A percentile compares a stretch with the other conserved stretches of the same genome.
Conservation (phyloP, 2,113 vertebrate species). For the Ailuropoda melanoleuca region DNA sequence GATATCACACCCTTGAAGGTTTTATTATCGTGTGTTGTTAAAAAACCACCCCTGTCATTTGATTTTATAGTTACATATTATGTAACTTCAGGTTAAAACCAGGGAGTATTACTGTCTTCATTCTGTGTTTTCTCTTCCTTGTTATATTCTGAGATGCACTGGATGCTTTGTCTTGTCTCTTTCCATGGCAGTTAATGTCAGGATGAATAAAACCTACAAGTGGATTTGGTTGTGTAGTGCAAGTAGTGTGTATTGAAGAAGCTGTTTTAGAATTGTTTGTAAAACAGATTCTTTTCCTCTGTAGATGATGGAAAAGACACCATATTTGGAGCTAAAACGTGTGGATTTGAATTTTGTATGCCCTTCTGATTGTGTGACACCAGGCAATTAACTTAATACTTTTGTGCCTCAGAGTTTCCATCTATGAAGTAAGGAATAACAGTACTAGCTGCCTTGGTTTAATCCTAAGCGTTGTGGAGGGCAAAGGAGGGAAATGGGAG, state of each 20-base stretch:
- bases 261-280: conserved; percentile 49
- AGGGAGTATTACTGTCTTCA: conserved; percentile 17
- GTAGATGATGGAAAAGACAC: neutral
- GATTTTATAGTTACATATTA: conserved; percentile 54
- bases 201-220: neutral
- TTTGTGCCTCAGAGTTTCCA: conserved; percentile 54
- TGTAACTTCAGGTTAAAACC: conserved; percentile 50
- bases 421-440: neutral
- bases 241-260: neutral
- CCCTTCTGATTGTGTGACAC: conserved; percentile 34
- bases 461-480: conserved; percentile 46
- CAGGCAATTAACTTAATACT: conserved; percentile 46
- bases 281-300: conserved; percentile 47
- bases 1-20: neutral
- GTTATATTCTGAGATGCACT: conserved; percentile 35
- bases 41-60: conserved; percentile 32
- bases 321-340: neutral
- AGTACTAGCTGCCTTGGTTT: conserved; percentile 1
- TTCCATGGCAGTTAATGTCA: conserved; percentile 17
- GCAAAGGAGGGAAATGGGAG: conserved; percentile 43
- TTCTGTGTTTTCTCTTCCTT: conserved; percentile 4
- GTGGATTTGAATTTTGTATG: conserved; percentile 31
- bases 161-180: conserved; percentile 45
- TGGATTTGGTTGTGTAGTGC: neutral
- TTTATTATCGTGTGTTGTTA: conserved; percentile 33